Percentiles rank a stretch among this genome's conserved stretches.
Conservation (phyloP, 2,797 vertebrate species). For the Bucorvus abyssinicus region DNA sequence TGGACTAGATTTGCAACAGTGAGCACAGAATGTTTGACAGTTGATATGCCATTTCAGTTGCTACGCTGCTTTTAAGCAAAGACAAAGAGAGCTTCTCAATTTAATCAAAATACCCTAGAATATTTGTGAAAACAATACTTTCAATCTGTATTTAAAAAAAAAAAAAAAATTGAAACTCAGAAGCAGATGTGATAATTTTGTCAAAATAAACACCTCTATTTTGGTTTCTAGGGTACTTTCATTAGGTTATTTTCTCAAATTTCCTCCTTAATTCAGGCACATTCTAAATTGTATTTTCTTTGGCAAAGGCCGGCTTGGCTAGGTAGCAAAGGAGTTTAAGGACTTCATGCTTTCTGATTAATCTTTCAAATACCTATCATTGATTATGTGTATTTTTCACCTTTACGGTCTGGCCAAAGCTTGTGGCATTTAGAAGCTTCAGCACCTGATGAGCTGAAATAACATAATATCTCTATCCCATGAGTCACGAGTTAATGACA, state of each 20-base stretch:
- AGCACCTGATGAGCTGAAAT: conserved; percentile 50
- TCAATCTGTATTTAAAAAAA: neutral
- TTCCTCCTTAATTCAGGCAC: conserved; percentile 50
- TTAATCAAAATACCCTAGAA: neutral
- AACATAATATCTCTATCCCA: neutral
- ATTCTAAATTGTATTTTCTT: conserved; percentile 53
- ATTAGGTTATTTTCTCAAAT: conserved; percentile 53
- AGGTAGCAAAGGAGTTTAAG: conserved; percentile 44
- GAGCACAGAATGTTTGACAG: conserved; percentile 5
- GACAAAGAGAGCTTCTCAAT: neutral
- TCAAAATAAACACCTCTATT: conserved; percentile 39
- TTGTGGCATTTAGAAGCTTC: conserved; percentile 40
- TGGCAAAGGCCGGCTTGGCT: conserved; percentile 23
- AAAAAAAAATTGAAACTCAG: neutral
- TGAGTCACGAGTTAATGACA: conserved; percentile 22
- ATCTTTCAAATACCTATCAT: conserved; percentile 52
- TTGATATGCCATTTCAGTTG: neutral
- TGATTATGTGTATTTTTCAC: conserved; percentile 43
- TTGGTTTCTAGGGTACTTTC: conserved; percentile 23
- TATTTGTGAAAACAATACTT: conserved; percentile 32
- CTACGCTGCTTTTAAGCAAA: neutral
- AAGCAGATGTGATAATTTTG: conserved; percentile 46
- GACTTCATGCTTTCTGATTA: conserved; percentile 53
- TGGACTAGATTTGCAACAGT: conserved; percentile 31
- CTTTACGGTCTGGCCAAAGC: neutral